A percentile compares a stretch with the other conserved stretches of the same genome.
Evolutionary conservation across 2,113 vertebrate genomes (phyloP).

Genomic region (Galeopterus variegatus): DNA sequence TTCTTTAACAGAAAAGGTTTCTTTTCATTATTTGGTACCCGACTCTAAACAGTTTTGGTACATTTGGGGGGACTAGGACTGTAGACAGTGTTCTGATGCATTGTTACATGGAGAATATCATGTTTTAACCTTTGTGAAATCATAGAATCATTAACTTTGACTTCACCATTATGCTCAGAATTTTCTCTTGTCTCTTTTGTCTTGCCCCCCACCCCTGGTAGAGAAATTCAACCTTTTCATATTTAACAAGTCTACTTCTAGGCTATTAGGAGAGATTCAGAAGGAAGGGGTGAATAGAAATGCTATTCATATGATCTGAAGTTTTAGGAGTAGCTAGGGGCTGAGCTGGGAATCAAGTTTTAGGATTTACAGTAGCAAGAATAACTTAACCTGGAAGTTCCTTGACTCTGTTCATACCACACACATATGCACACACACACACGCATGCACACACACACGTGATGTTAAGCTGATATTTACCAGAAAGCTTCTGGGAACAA

Average conservation of each 20-base stretch:
- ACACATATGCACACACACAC: not conserved
- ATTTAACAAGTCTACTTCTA: constrained; percentile 49
- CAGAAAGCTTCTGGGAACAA: not conserved
- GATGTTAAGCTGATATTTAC: not conserved
- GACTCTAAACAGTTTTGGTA: not conserved
- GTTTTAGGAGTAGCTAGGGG: not conserved
- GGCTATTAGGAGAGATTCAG: not conserved
- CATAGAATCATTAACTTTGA: not conserved
- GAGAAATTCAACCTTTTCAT: constrained; percentile 23
- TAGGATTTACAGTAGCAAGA: not conserved
- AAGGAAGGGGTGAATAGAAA: not conserved
- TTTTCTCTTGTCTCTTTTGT: constrained; percentile 10
- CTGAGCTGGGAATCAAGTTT: not conserved
- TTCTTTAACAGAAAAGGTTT: not conserved
- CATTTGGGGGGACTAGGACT: not conserved
- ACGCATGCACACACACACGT: not conserved
- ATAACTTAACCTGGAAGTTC: not conserved
- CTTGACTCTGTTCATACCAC: not conserved
- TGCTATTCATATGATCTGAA: constrained; percentile 40
- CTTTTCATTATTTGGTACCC: not conserved
- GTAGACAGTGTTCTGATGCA: not conserved
- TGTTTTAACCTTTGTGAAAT: not conserved
- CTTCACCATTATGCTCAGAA: not conserved
- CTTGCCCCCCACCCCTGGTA: not conserved
- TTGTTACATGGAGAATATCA: not conserved